A percentile compares a stretch with the other conserved stretches of the same genome.
Evolutionary conservation across 2,888 invertebrate genomes (phyloP).

Genomic region (Sialis fuliginosa): DNA sequence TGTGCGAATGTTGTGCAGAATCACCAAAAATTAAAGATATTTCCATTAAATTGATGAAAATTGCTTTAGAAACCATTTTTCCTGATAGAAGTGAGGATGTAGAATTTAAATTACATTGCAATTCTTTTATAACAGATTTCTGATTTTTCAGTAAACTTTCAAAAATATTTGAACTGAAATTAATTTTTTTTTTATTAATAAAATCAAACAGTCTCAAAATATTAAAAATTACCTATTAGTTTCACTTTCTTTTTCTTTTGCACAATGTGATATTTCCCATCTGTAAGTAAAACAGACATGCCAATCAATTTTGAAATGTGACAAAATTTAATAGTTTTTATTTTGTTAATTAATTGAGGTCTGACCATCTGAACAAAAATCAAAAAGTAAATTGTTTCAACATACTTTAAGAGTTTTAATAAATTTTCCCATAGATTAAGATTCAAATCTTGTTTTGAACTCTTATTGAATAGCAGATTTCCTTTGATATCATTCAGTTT

Average conservation of each 20-base stretch:
- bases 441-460: too few relatives aligned
- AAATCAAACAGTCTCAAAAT: neutral
- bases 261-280: conserved; percentile 39
- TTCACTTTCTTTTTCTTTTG: conserved; percentile 1
- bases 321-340: too few relatives aligned
- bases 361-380: conserved; percentile 17
- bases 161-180: neutral
- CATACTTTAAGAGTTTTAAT: conserved; percentile 19
- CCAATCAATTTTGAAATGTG: too few relatives aligned
- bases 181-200: neutral
- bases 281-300: conserved; percentile 23
- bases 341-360: neutral
- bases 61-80: conserved; percentile 26
- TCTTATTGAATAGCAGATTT: too few relatives aligned
- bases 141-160: neutral
- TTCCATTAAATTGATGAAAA: conserved; percentile 27
- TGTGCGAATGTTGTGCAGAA: conserved; percentile 20
- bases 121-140: neutral
- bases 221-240: neutral
- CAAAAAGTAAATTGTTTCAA: conserved; percentile 10
- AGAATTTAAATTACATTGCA: neutral
- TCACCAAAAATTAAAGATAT: conserved; percentile 24
- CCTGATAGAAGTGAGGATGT: conserved; percentile 1
- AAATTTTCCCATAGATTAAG: conserved; percentile 22
- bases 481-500: too few relatives aligned